Evolutionary conservation across 2,888 invertebrate genomes (phyloP).

Genomic region (Spialia ferax): DNA sequence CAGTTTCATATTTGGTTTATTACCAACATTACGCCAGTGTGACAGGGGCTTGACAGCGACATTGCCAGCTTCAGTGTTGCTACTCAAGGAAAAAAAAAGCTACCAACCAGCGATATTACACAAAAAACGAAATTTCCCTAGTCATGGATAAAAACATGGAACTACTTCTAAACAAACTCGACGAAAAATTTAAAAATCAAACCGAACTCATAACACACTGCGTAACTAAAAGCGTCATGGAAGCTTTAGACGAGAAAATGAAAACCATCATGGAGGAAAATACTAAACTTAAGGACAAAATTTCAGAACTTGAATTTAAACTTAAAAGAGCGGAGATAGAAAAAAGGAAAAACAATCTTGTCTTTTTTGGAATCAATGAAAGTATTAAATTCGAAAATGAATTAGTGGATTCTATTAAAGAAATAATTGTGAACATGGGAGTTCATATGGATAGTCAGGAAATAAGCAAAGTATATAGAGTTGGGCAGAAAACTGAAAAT

Average conservation of each 20-base stretch:
- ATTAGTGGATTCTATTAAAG: background rate
- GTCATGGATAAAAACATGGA: background rate
- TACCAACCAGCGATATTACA: too few relatives aligned
- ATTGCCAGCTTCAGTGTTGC: too few relatives aligned
- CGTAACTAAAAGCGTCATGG: background rate
- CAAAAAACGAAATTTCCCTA: too few relatives aligned
- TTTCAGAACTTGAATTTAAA: background rate
- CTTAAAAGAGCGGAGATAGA: background rate
- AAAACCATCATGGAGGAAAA: background rate
- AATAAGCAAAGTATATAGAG: background rate
- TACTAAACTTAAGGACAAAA: background rate
- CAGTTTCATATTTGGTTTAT: too few relatives aligned
- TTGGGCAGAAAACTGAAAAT: background rate
- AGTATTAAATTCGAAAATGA: background rate
- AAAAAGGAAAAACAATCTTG: background rate
- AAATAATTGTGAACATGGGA: background rate
- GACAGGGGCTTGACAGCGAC: too few relatives aligned
- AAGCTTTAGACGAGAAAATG: background rate
- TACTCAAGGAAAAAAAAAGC: too few relatives aligned
- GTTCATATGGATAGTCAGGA: background rate
- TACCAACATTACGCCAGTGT: too few relatives aligned
- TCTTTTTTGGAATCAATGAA: background rate
- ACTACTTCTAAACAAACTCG: background rate
- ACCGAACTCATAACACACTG: background rate
- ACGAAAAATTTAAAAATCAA: background rate